These are phyloP conservation scores for Cecropterus lyciades DNA, from an alignment of 1,140 invertebrate genomes.

Conservation along the genomic window DNA sequence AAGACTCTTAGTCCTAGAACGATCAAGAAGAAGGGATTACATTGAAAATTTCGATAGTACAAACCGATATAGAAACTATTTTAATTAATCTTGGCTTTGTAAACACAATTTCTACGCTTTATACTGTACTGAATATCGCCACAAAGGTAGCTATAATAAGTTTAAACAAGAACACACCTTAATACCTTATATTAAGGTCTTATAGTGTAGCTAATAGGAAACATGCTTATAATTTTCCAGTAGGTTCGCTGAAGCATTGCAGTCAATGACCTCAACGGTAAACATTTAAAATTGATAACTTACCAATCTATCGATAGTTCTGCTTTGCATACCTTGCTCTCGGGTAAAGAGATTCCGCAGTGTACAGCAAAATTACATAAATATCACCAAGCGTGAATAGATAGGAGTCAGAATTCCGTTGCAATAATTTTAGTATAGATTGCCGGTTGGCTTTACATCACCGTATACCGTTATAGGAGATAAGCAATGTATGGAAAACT, in stretches of 20 bases:
- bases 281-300: conserved; percentile 30
- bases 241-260: conserved; percentile 35
- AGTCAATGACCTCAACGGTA: conserved; percentile 43
- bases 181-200: neutral
- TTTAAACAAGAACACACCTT: neutral
- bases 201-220: conserved; percentile 10
- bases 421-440: neutral
- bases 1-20: too few relatives aligned
- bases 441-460: conserved; percentile 2
- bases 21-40: too few relatives aligned
- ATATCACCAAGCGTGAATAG: neutral
- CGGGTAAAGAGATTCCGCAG: neutral
- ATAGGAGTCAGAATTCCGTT: neutral
- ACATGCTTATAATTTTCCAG: conserved; percentile 38
- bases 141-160: too few relatives aligned
- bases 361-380: conserved; percentile 1
- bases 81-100: conserved; percentile 3
- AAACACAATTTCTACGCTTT: neutral
- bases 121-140: too few relatives aligned
- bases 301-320: neutral
- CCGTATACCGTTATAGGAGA: neutral
- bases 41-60: too few relatives aligned
- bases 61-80: too few relatives aligned
- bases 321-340: neutral
- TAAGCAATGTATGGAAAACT: conserved; percentile 1